Evolutionary conservation across 2,888 invertebrate species (phyloP), one percentile per base, ranked within the genome.

Genomic region (Herminia tarsipennalis): DNA sequence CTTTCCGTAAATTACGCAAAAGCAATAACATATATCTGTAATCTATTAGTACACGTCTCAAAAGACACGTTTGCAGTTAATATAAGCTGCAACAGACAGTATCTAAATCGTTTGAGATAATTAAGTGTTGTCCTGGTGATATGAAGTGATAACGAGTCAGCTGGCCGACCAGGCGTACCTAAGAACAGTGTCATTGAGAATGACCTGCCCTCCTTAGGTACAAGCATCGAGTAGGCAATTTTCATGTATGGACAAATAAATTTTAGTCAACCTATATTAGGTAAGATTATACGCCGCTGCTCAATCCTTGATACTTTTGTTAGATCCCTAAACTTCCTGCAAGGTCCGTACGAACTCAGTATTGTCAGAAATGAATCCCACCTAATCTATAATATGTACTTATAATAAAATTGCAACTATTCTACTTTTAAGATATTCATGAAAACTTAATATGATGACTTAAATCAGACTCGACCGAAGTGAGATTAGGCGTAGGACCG

Each of bases 131-230:
- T 52, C 38, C 57, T 68, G 56, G 59, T 56, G 67, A 76, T 75
- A 74, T 66, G 67, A 74, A 76, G 69, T 77, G 75, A 78, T 79
- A 81, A 73, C 70, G 55, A 77, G 78, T 78, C 81, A 80, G 77
- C 75, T 82, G 83, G 76, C 78, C 66, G 55, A 59, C 56, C 35
- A 27, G 68, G 56, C 44, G 49, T 60, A 66, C 69, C 42, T 53
- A 48, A 65, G 57, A 77, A 77, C 69, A 78, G 75, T 84, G 88
- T 83, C 88, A 88, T 85, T 87, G 88, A 76, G 70, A 87, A 77
- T 75, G 78, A 80, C 83, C 80, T 86, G 88, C 76, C 82, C 84
- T 80, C 70, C 66, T 83, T 83, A 64, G 58, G 49, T 64, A 69
- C 60, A 63, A 73, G 49, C 55, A 52, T 56, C 53, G 61, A 66